A percentile compares a stretch with the other conserved stretches of the same genome.
Conservation (phyloP, 2,113 vertebrate genomes). For the Microtus oregoni region DNA sequence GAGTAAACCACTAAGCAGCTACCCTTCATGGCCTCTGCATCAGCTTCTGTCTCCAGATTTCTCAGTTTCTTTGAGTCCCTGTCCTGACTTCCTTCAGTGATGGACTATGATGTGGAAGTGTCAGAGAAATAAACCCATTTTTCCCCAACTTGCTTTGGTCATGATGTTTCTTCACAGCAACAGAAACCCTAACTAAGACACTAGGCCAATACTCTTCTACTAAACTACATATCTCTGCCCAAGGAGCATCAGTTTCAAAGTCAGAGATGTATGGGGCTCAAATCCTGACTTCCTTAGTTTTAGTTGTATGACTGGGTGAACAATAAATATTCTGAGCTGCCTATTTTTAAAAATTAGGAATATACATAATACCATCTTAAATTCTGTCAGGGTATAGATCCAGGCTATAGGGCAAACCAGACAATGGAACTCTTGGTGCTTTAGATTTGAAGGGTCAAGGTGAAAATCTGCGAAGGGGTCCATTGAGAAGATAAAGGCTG, state of each 20-base stretch:
- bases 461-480: slow-evolving; percentile 13
- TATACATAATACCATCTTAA: slow-evolving; percentile 14
- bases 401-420: background rate
- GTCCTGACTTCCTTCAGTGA: background rate
- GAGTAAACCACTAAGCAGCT: background rate
- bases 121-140: background rate
- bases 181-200: background rate
- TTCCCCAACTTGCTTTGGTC: background rate
- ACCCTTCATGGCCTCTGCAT: background rate
- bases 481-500: slow-evolving; percentile 15
- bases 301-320: background rate
- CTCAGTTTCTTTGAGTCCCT: background rate
- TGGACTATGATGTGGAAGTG: background rate
- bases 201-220: background rate
- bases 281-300: background rate
- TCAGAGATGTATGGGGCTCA: slow-evolving; percentile 10
- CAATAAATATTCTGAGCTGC: background rate
- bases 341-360: slow-evolving; percentile 21
- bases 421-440: background rate
- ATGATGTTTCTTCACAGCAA: background rate
- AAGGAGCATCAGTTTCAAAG: slow-evolving; percentile 17
- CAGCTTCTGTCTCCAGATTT: background rate
- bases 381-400: background rate
- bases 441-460: background rate
- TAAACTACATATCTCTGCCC: background rate